phyloP scores from a whole-genome alignment of 2,113 vertebrate genomes.

The Todiramphus chloris region DNA sequence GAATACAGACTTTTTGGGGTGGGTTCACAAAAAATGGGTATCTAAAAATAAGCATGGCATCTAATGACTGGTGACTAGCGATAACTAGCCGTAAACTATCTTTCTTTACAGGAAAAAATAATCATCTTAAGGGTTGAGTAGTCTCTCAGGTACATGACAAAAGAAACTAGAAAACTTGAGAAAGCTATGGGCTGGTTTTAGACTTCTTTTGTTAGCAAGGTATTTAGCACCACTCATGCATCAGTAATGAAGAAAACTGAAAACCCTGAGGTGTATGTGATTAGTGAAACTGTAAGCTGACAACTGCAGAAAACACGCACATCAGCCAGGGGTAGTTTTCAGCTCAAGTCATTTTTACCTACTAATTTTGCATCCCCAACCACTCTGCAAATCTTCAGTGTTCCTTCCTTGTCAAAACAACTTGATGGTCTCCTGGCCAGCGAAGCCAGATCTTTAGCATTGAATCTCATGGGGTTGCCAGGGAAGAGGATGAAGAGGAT shows the following conservation, averaged over 20 bases:
- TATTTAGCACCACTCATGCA: conserved; percentile 12
- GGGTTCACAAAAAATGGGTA: not conserved
- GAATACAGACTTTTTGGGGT: not conserved
- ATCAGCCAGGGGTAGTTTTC: not conserved
- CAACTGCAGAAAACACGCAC: not conserved
- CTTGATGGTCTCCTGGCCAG: conserved; percentile 4
- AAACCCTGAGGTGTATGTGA: not conserved
- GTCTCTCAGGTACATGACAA: not conserved
- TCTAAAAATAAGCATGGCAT: not conserved
- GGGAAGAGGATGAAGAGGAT: not conserved
- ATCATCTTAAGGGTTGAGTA: not conserved
- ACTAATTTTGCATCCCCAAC: not conserved
- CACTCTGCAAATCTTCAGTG: conserved; percentile 34
- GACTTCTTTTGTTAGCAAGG: not conserved
- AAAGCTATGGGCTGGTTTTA: not conserved
- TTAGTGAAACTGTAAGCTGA: not conserved
- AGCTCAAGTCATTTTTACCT: not conserved
- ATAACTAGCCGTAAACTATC: not conserved
- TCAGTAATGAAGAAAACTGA: not conserved
- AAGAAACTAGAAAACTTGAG: not conserved
- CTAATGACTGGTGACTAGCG: not conserved
- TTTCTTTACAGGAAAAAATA: not conserved
- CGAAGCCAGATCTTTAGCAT: not conserved
- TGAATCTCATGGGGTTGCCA: conserved; percentile 34
- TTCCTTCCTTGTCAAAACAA: conserved; percentile 55